Base-by-base conservation (phyloP, 2,888 invertebrate genomes). In the Druceiella hillmani region DNA sequence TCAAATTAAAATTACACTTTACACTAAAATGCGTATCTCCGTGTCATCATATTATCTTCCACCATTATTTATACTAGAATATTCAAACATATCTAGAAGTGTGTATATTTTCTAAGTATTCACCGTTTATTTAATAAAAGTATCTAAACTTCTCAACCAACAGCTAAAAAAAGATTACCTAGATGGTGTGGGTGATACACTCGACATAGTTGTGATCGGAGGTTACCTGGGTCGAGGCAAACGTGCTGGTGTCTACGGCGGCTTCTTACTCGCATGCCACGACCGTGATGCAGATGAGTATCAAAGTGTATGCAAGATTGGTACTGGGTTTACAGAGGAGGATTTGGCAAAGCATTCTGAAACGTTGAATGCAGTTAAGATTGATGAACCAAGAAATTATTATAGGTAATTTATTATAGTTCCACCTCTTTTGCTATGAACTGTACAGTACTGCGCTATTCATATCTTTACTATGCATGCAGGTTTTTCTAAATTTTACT, bases 151-250 rank as follows among this genome's bases (percentile, higher is more conserved):
- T 5, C 20, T 9, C 20, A 7, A 20, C 20, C 5, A 20, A 14
- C 57, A 71, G 68, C 64, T 98, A 38, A 98, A 98, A 63, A 98
- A 98, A 58, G 99, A 99, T 72, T 99, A 99, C 67, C 68, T 99
- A 47, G 91, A 97, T 16, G 94, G 94, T 22, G 84, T 91, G 5
- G 98, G 98, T 2, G 99, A 99, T 67, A 95, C 95, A 0, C 65
- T 99, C 20, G 99, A 99, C 71, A 79, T 90, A 30, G 93, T 97
- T 1, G 94, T 97, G 0, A 82, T 99, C 44, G 99, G 99, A 33
- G 98, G 89, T 1, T 98, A 92, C 67, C 64, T 76, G 35, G 99
- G 99, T 0, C 85, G 85, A 51, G 99, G 99, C 10, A 91, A 90
- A 64, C 77, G 99, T 29, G 87, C 93, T 0, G 97, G 97, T 2